Evolutionary conservation across 2,888 invertebrate genomes (phyloP).

Genomic region (Ichneumoninae sp.): DNA sequence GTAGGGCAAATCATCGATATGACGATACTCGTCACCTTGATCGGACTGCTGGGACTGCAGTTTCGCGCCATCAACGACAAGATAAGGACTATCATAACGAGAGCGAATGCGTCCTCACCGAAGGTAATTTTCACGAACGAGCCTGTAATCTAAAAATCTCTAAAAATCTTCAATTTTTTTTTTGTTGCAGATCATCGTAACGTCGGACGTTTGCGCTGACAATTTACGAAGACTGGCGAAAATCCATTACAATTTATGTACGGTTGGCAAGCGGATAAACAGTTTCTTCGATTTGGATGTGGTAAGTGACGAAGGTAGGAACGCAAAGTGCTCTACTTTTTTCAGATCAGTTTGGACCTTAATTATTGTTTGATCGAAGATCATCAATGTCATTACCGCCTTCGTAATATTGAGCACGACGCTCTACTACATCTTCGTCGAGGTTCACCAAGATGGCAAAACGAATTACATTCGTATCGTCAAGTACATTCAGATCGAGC

Average conservation of each 20-base stretch:
- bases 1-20: constrained; percentile 51
- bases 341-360: background rate
- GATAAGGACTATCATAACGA: constrained; percentile 41
- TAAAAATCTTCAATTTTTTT: background rate
- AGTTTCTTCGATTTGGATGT: constrained; percentile 36
- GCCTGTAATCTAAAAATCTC: background rate
- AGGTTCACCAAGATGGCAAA: constrained; percentile 44
- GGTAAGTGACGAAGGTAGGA: constrained; percentile 36
- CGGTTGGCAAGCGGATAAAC: constrained; percentile 54
- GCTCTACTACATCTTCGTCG: constrained; percentile 61
- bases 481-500: constrained; percentile 61
- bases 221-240: constrained; percentile 56
- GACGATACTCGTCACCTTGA: constrained; percentile 56
- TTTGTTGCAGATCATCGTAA: constrained; percentile 35
- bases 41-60: constrained; percentile 55
- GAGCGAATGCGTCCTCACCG: constrained; percentile 57
- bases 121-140: constrained; percentile 25
- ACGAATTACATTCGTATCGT: constrained; percentile 41
- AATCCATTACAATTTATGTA: constrained; percentile 57
- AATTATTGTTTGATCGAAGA: constrained; percentile 7
- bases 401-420: constrained; percentile 60
- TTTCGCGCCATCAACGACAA: constrained; percentile 61
- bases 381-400: constrained; percentile 50
- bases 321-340: background rate
- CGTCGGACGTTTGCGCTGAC: constrained; percentile 63